These are phyloP conservation scores for Pygocentrus nattereri DNA, from an alignment of 2,797 vertebrate genomes.

Conservation along the genomic window DNA sequence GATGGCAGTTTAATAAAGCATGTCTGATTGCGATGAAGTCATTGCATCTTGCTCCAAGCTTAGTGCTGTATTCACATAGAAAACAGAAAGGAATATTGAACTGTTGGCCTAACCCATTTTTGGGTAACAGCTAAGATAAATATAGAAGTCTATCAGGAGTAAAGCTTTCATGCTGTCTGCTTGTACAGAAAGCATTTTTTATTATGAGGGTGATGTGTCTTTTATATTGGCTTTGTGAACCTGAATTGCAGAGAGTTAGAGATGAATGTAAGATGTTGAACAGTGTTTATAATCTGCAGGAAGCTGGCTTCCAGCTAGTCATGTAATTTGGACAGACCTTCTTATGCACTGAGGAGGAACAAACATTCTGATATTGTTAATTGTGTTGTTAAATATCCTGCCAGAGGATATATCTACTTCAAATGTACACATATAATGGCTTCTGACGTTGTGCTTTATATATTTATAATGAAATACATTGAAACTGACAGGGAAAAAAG, in stretches of 20 bases:
- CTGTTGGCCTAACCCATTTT: neutral
- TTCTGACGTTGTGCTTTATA: too few species aligned
- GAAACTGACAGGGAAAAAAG: too few species aligned
- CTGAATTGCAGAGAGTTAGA: neutral
- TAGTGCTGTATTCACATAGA: neutral
- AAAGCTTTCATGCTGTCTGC: neutral
- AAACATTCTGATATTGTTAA: too few species aligned
- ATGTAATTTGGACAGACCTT: too few species aligned
- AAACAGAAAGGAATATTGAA: neutral
- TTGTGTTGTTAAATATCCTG: too few species aligned
- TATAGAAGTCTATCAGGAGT: neutral
- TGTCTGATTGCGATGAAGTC: slow-evolving; percentile 1
- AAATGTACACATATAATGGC: too few species aligned
- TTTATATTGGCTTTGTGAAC: neutral
- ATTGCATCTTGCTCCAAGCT: neutral
- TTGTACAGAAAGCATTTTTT: neutral
- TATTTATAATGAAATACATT: too few species aligned
- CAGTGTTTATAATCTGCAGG: too few species aligned
- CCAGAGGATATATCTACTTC: too few species aligned
- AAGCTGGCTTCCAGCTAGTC: neutral
- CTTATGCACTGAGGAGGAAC: too few species aligned
- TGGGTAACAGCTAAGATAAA: neutral
- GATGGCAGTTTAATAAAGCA: slow-evolving; percentile 14
- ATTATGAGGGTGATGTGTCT: neutral
- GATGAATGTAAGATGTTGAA: neutral